phyloP scores from a whole-genome alignment of 2,888 invertebrate genomes.

The Protophormia terraenovae region DNA sequence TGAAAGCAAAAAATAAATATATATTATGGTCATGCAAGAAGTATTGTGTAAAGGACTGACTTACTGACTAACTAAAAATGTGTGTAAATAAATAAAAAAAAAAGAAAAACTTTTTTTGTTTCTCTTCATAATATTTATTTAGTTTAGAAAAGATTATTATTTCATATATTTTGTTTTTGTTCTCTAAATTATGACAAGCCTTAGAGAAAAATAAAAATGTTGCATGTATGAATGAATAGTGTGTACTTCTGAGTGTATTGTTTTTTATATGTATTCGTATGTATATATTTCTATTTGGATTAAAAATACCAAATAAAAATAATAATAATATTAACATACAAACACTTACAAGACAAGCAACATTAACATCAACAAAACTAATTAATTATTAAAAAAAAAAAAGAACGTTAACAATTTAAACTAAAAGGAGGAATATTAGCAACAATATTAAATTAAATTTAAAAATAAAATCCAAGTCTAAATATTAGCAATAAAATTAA shows the following conservation, averaged over 20 bases:
- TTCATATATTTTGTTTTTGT: neutral
- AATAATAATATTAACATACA: neutral
- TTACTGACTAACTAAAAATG: neutral
- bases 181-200: neutral
- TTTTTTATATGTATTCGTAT: no score
- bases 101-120: neutral
- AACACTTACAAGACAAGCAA: neutral
- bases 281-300: conserved; percentile 9
- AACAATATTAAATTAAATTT: neutral
- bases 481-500: neutral
- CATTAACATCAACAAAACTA: neutral
- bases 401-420: no score
- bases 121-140: neutral
- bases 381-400: conserved; percentile 9
- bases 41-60: neutral
- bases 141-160: neutral
- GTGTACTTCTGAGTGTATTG: no score
- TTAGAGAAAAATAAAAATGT: conserved; percentile 24
- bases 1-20: neutral
- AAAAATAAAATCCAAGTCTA: neutral
- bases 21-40: neutral
- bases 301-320: conserved; percentile 1
- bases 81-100: no score
- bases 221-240: neutral
- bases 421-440: neutral